These are phyloP conservation scores for Amaurobius ferox DNA, from an alignment of 2,888 invertebrate species.

Conservation along the genomic window DNA sequence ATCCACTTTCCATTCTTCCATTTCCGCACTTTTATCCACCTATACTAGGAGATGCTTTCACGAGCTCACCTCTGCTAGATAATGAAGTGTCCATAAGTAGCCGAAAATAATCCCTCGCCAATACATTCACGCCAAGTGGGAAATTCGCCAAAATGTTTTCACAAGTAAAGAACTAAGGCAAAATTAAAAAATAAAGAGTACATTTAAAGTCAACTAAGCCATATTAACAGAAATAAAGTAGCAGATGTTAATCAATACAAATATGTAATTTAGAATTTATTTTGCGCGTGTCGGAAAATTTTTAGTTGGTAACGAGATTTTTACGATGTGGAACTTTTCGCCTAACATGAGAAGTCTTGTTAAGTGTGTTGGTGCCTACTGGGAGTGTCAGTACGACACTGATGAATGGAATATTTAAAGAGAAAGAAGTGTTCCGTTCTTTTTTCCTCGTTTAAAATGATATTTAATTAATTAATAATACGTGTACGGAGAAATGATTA, in stretches of 20 bases:
- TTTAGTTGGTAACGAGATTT: not conserved
- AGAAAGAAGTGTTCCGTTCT: not conserved
- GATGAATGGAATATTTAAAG: not conserved
- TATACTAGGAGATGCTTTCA: constrained; percentile 1
- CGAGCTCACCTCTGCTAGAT: not conserved
- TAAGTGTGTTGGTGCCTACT: not conserved
- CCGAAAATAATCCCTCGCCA: not conserved
- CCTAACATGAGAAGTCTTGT: not conserved
- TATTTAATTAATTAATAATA: not conserved
- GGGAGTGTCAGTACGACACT: not conserved
- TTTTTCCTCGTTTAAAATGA: not conserved
- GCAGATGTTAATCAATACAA: too few relatives aligned
- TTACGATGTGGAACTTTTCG: not conserved
- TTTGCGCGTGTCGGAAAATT: not conserved
- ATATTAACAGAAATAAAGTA: not conserved
- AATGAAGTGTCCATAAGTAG: constrained; percentile 3
- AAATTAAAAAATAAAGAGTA: not conserved
- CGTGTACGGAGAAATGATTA: not conserved
- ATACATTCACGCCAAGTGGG: not conserved
- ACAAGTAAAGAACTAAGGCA: not conserved
- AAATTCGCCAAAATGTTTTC: not conserved
- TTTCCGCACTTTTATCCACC: not conserved
- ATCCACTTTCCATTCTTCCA: constrained; percentile 3
- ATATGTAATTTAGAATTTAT: too few relatives aligned
- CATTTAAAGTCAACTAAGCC: too few relatives aligned